A percentile compares a stretch with the other conserved stretches of the same genome.
These are phyloP conservation scores for Chlamydotis undulata DNA, from an alignment of 2,113 vertebrate species.

Conservation along the genomic window DNA sequence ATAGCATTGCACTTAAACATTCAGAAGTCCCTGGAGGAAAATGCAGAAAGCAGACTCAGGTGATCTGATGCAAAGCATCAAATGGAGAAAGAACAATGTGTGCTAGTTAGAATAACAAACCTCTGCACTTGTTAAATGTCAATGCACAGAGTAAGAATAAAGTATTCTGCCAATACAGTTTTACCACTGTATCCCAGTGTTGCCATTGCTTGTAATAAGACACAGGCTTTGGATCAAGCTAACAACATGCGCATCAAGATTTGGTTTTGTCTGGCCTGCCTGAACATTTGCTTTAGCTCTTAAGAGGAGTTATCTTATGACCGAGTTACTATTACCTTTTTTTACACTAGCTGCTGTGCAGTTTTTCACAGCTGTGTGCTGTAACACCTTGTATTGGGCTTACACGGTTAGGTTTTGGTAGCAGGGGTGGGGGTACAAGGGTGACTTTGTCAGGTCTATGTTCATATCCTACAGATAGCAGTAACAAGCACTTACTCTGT, in stretches of 20 bases:
- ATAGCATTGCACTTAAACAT: fast-evolving
- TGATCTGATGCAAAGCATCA: not conserved
- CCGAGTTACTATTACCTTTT: not conserved
- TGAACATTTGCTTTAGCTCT: not conserved
- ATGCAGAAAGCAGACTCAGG: not conserved
- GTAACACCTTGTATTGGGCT: not conserved
- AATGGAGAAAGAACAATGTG: not conserved
- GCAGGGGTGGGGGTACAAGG: fast-evolving
- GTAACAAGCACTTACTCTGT: not conserved
- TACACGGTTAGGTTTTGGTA: not conserved
- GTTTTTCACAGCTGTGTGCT: not conserved
- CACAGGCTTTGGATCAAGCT: not conserved
- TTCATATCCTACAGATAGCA: not conserved
- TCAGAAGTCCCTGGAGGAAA: not conserved
- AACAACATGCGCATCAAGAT: fast-evolving
- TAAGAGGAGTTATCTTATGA: not conserved
- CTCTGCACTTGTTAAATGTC: not conserved
- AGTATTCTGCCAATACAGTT: not conserved
- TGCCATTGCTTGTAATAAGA: not conserved
- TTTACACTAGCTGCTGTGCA: not conserved
- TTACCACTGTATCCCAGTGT: not conserved
- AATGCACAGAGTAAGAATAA: not conserved
- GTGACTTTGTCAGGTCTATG: not conserved
- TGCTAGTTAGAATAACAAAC: not conserved
- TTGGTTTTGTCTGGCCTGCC: not conserved